These are phyloP conservation scores for Philotrypesis tridentata DNA, from an alignment of 1,140 invertebrate species.

Conservation along the genomic window DNA sequence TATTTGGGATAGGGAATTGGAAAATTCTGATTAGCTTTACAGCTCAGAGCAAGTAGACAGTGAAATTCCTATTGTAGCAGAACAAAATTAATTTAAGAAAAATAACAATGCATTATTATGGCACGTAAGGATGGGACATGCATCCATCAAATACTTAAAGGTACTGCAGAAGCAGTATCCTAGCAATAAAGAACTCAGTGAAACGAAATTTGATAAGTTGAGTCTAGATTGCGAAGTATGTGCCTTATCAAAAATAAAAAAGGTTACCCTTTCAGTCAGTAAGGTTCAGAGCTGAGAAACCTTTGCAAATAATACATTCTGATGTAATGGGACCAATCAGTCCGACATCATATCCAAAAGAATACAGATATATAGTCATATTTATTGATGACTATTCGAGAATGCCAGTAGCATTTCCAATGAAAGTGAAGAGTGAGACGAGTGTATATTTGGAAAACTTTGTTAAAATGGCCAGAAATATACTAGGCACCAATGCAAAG, in stretches of 20 bases:
- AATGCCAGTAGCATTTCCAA: background rate
- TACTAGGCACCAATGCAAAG: background rate
- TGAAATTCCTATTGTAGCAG: too few relatives aligned
- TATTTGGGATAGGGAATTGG: too few relatives aligned
- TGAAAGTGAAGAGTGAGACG: background rate
- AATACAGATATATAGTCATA: background rate
- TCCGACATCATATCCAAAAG: background rate
- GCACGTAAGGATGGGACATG: background rate
- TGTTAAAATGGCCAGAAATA: too few relatives aligned
- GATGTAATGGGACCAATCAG: slow-evolving; percentile 22
- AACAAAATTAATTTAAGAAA: too few relatives aligned
- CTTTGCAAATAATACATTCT: slow-evolving; percentile 22
- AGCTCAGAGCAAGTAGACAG: too few relatives aligned
- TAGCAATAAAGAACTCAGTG: background rate
- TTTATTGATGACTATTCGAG: background rate
- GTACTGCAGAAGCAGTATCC: background rate
- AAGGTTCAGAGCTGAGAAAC: background rate
- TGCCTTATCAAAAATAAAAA: slow-evolving; percentile 3
- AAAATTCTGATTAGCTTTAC: too few relatives aligned
- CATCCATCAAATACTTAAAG: background rate
- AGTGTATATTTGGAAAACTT: too few relatives aligned
- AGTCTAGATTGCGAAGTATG: background rate
- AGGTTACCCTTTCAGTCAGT: slow-evolving; percentile 8
- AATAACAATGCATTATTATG: background rate
- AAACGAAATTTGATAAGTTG: background rate